These are phyloP conservation scores for Lasioglossum zephyrum DNA, from an alignment of 2,888 invertebrate species.

Conservation along the genomic window DNA sequence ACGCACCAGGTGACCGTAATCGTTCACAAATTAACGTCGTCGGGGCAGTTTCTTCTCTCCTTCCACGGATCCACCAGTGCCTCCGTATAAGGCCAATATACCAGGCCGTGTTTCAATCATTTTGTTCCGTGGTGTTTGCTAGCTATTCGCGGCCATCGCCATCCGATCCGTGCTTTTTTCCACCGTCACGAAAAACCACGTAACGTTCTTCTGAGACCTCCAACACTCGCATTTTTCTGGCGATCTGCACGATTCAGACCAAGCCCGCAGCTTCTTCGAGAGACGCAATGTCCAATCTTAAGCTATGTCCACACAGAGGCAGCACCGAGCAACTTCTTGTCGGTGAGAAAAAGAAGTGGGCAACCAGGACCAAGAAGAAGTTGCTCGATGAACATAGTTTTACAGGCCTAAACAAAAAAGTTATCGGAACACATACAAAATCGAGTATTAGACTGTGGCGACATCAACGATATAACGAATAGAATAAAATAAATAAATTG, in stretches of 20 bases:
- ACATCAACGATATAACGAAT: too few species aligned
- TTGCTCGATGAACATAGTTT: not conserved
- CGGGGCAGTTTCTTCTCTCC: constrained; percentile 79
- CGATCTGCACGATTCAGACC: not conserved
- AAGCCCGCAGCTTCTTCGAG: not conserved
- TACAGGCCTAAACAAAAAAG: not conserved
- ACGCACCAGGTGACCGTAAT: constrained; percentile 82
- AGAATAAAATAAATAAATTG: too few species aligned
- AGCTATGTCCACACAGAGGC: not conserved
- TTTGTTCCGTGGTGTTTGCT: constrained; percentile 56
- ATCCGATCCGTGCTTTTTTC: constrained; percentile 21
- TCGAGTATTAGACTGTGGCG: too few species aligned
- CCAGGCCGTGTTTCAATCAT: constrained; percentile 78
- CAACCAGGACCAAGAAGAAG: not conserved
- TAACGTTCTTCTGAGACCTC: not conserved
- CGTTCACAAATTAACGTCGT: constrained; percentile 83
- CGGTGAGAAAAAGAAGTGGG: not conserved
- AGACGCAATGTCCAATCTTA: not conserved
- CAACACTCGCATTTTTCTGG: not conserved
- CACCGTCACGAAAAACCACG: constrained; percentile 1
- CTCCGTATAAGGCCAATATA: constrained; percentile 79
- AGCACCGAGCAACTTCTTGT: not conserved
- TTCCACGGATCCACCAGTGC: constrained; percentile 75
- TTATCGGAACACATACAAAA: too few species aligned
- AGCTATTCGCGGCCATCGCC: constrained; percentile 40